phyloP scores from a whole-genome alignment of 2,888 invertebrate genomes.

The Pinctada fucata region DNA sequence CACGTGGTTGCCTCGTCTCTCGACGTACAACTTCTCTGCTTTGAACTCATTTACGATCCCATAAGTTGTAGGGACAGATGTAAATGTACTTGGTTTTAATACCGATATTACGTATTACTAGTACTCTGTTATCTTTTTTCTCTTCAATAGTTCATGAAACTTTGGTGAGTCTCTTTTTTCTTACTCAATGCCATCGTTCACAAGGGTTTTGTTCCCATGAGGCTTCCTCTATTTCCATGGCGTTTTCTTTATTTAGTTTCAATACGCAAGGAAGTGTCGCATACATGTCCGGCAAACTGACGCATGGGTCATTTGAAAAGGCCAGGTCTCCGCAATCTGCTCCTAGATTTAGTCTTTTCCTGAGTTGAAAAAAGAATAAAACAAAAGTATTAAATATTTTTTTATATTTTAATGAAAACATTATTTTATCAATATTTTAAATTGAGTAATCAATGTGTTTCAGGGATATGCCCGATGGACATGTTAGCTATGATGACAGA shows the following conservation, averaged over 20 bases:
- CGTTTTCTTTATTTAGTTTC: not conserved
- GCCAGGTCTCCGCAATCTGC: not conserved
- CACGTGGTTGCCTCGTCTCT: slow-evolving; percentile 7
- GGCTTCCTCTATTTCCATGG: not conserved
- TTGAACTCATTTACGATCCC: slow-evolving; percentile 6
- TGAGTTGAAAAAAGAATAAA: not conserved
- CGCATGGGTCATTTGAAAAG: not conserved
- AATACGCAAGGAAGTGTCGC: not conserved
- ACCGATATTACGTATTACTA: not conserved
- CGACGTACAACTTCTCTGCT: slow-evolving; percentile 3
- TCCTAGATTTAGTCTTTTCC: not conserved
- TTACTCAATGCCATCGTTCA: too few relatives aligned
- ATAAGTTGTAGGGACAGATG: slow-evolving; percentile 3
- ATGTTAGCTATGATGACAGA: not conserved
- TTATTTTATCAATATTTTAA: too few relatives aligned
- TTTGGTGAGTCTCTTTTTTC: slow-evolving; percentile 11
- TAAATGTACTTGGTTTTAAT: not conserved
- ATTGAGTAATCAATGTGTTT: not conserved
- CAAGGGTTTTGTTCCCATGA: not conserved
- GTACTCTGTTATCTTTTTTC: slow-evolving; percentile 7
- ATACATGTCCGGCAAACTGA: not conserved
- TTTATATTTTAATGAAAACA: too few relatives aligned
- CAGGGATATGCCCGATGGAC: slow-evolving; percentile 1
- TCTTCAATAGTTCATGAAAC: not conserved
- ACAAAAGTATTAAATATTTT: too few relatives aligned